Percentiles rank a stretch among this genome's conserved stretches.
phyloP scores from a whole-genome alignment of 2,888 invertebrate genomes.

The Priocnemis perturbator region DNA sequence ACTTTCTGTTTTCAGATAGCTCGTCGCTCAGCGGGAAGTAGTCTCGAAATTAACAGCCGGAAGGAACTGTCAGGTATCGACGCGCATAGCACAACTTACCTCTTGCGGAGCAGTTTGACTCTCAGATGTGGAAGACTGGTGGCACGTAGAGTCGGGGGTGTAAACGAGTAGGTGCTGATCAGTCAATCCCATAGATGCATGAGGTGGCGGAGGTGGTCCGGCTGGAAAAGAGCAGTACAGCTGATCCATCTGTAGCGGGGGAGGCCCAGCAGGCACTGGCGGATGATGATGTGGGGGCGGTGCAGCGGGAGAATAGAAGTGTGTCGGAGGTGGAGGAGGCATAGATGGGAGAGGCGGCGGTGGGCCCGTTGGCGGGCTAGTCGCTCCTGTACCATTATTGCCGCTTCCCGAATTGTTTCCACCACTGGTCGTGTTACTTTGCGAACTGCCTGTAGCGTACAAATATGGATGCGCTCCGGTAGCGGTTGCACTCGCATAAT shows the following conservation, averaged over 20 bases:
- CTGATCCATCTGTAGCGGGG: constrained; percentile 68
- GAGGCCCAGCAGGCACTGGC: constrained; percentile 61
- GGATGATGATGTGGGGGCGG: constrained; percentile 67
- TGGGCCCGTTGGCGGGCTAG: constrained; percentile 63
- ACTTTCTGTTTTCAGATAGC: too few relatives aligned
- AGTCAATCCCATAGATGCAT: constrained; percentile 64
- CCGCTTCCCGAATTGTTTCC: constrained; percentile 53
- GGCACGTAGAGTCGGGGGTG: constrained; percentile 64
- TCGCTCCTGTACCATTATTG: constrained; percentile 62
- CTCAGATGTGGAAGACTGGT: constrained; percentile 62
- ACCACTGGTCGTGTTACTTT: constrained; percentile 61
- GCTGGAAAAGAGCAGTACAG: constrained; percentile 68
- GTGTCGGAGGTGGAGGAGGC: constrained; percentile 58
- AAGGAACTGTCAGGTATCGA: too few relatives aligned
- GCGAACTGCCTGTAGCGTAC: constrained; percentile 73
- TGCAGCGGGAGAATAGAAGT: constrained; percentile 64
- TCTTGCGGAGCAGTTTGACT: constrained; percentile 66
- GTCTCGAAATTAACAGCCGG: too few relatives aligned
- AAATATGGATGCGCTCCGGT: constrained; percentile 74
- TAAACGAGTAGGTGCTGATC: constrained; percentile 71
- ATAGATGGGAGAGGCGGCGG: constrained; percentile 56
- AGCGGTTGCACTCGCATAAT: constrained; percentile 71
- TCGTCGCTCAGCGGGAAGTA: too few relatives aligned
- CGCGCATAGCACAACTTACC: constrained; percentile 52
- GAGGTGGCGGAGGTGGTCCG: constrained; percentile 62